These are phyloP conservation scores for Drosophila paranaensis DNA, from an alignment of 2,888 invertebrate genomes.

Conservation along the genomic window DNA sequence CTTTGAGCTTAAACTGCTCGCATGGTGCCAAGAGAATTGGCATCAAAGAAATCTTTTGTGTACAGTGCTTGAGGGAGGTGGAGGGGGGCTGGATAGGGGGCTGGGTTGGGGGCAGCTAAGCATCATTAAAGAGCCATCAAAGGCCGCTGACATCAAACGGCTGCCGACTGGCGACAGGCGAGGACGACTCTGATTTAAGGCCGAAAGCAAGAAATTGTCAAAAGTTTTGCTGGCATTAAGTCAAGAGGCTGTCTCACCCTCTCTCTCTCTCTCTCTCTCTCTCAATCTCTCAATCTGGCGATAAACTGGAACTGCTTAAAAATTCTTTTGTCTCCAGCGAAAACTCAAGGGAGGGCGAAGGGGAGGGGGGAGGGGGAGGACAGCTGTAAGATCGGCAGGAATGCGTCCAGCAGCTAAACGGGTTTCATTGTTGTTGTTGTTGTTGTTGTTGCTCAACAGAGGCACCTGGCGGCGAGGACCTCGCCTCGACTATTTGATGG, in stretches of 20 bases:
- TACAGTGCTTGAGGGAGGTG: background rate
- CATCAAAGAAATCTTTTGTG: slow-evolving; percentile 15
- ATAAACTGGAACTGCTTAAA: slow-evolving; percentile 74
- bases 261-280: too few relatives aligned
- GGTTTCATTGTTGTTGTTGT: slow-evolving; percentile 32
- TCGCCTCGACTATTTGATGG: slow-evolving; percentile 70
- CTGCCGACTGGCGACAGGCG: background rate
- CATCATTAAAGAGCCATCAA: slow-evolving; percentile 56
- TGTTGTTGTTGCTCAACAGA: too few relatives aligned
- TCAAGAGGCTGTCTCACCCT: slow-evolving; percentile 27
- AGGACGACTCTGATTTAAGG: slow-evolving; percentile 31
- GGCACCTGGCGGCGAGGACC: slow-evolving; percentile 16
- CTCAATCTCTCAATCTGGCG: slow-evolving; percentile 52
- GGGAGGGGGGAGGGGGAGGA: background rate
- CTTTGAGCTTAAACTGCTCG: background rate
- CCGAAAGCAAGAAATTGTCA: slow-evolving; percentile 34
- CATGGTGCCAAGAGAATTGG: background rate
- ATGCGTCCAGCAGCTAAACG: slow-evolving; percentile 44
- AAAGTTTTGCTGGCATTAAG: slow-evolving; percentile 57
- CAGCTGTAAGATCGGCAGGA: slow-evolving; percentile 40
- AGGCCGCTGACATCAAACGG: slow-evolving; percentile 32
- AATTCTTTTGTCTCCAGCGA: slow-evolving; percentile 65
- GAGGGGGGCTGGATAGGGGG: background rate
- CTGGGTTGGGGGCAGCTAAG: background rate
- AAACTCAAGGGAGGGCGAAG: background rate